Evolutionary conservation across 2,797 vertebrate genomes (phyloP), one percentile per base, ranked within the genome.

Genomic region (Muraenolepis orangiensis): DNA sequence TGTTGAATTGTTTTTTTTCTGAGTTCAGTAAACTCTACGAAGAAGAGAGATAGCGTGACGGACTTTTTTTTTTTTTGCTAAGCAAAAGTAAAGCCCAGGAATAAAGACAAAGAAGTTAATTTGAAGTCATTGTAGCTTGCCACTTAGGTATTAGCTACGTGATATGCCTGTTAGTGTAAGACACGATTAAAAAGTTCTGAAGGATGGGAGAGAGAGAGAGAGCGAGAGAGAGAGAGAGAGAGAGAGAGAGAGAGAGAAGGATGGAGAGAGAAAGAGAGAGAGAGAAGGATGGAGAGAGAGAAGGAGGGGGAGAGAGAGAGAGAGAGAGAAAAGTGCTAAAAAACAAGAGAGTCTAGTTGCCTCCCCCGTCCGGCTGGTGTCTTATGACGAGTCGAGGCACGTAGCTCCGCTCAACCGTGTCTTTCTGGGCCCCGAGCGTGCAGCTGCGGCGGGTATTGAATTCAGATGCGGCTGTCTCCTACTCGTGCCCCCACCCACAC

Each of bases 341-440:
- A 80, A 79, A 79, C 81, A 70, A 67, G 72, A 73, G n/a, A n/a
- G n/a, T n/a, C n/a, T n/a, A 66, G 78, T 83, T 20, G 46, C 20
- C 68, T 70, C 68, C 71, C 71, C 66, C 32, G 72, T 81, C 72
- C 72, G 78, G 76, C 80, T 38, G 42, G 13, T n/a, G n/a, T 90
- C 90, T 88, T 85, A 91, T 93, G 91, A 89, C 88, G 89, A 94
- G 91, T 93, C 92, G 85, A 90, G 86, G 90, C 93, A 93, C 92
- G 93, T 93, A 87, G 71, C 86, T 84, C 89, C 89, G 89, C 85
- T 93, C 90, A 91, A 83, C 82, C 91, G 90, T 91, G 93, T 90
- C 91, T 90, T 91, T 92, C 87, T 90, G 85, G 82, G 82, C 86
- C 34, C 28, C 81, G 14, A 84, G 86, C 88, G 77, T 82, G 82